Evolutionary conservation across 2,113 vertebrate species (phyloP).

Genomic region (Phainopepla nitens): DNA sequence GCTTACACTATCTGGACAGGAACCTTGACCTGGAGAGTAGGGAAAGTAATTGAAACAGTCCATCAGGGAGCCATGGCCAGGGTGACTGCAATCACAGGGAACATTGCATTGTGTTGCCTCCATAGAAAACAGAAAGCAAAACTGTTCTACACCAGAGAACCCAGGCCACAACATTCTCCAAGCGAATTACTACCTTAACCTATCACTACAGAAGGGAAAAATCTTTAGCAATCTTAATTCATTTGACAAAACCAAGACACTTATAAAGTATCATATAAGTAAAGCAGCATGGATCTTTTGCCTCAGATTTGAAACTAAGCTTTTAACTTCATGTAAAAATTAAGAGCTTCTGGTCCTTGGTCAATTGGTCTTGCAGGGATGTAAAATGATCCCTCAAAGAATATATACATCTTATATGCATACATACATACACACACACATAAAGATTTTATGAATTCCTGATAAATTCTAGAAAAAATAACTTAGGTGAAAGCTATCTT

Average conservation of each 20-base stretch:
- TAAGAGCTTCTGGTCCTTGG: background rate
- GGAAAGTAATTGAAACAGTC: background rate
- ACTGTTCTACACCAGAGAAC: background rate
- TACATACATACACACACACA: accelerated
- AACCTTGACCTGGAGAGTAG: background rate
- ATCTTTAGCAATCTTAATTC: background rate
- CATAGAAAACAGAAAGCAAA: background rate
- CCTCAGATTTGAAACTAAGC: background rate
- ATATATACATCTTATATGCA: background rate
- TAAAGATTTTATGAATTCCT: background rate
- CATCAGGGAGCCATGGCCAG: background rate
- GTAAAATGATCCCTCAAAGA: background rate
- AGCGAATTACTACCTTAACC: background rate
- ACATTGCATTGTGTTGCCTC: accelerated
- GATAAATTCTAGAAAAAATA: background rate
- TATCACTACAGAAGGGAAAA: background rate
- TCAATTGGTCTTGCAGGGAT: background rate
- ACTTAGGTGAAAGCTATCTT: background rate
- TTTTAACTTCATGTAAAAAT: background rate
- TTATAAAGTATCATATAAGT: background rate
- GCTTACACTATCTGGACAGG: background rate
- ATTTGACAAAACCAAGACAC: background rate
- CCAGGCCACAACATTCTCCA: background rate
- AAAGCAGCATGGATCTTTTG: background rate
- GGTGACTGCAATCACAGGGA: background rate